Percentiles rank a stretch among this genome's conserved stretches.
Evolutionary conservation across 1,140 invertebrate genomes (phyloP).

Genomic region (Stegodyphus mimosarum): DNA sequence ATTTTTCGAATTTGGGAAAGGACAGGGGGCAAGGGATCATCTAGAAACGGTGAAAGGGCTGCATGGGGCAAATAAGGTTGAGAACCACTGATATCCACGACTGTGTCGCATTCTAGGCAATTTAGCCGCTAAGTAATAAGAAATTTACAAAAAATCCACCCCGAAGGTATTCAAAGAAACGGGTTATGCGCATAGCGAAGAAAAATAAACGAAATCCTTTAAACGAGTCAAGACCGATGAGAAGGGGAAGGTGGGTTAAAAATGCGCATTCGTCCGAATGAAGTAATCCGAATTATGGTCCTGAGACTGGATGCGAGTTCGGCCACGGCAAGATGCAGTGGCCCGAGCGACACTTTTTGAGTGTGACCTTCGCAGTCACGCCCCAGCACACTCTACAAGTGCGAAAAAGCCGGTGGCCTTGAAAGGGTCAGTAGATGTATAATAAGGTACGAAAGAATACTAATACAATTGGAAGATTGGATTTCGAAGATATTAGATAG

Average conservation of each 20-base stretch:
- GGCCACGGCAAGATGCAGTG: constrained; percentile 14
- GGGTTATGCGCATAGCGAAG: not conserved
- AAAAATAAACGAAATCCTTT: no score
- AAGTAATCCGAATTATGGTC: not conserved
- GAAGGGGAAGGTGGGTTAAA: no score
- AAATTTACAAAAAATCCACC: no score
- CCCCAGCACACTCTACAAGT: constrained; percentile 40
- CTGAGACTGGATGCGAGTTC: constrained; percentile 16
- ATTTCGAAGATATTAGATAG: not conserved
- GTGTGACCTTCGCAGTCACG: constrained; percentile 47
- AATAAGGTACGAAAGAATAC: constrained; percentile 24
- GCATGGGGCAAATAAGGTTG: no score
- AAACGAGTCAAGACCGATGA: no score
- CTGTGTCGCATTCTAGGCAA: no score
- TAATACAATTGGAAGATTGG: constrained; percentile 8
- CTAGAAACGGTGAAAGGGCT: no score
- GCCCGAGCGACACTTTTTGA: constrained; percentile 39
- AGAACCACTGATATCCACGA: no score
- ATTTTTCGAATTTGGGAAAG: no score
- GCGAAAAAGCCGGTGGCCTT: constrained; percentile 51
- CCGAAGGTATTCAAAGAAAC: not conserved
- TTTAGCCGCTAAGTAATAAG: no score
- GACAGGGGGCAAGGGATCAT: no score
- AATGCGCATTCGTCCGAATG: no score
- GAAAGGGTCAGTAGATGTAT: constrained; percentile 43